Evolutionary conservation across 2,113 vertebrate species (phyloP).

Genomic region (Phyllopteryx taeniolatus): DNA sequence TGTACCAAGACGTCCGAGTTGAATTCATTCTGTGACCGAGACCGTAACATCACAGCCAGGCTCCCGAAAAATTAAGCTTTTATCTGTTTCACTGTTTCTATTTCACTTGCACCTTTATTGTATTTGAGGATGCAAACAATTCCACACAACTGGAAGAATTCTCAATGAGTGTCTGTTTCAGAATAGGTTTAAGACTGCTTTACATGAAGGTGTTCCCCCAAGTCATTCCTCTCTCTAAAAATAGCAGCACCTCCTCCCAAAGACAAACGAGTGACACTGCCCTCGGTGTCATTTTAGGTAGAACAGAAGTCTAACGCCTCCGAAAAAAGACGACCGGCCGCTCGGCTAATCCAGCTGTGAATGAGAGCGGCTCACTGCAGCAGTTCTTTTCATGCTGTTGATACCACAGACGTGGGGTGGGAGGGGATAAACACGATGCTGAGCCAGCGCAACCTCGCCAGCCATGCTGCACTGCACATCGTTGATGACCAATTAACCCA

Average conservation of each 20-base stretch:
- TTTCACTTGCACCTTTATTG: too few species aligned
- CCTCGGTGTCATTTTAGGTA: conserved; percentile 9
- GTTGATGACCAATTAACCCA: conserved; percentile 54
- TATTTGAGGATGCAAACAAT: too few species aligned
- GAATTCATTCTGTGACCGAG: too few species aligned
- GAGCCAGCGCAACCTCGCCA: conserved; percentile 57
- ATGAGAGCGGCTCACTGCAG: conserved; percentile 72
- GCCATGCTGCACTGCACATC: conserved; percentile 61
- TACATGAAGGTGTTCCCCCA: conserved; percentile 49
- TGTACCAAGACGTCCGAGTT: too few species aligned
- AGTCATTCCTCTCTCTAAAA: conserved; percentile 49
- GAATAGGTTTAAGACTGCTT: conserved; percentile 21
- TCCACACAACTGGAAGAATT: too few species aligned
- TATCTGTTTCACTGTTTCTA: too few species aligned
- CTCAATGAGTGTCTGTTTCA: too few species aligned
- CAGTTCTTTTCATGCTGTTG: conserved; percentile 71
- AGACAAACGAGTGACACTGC: conserved; percentile 4
- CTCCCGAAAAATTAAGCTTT: too few species aligned
- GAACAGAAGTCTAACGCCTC: conserved; percentile 16
- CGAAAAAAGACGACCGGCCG: conserved; percentile 44
- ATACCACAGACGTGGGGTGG: conserved; percentile 40
- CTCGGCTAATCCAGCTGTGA: conserved; percentile 73
- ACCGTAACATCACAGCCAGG: too few species aligned
- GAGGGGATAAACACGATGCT: conserved; percentile 61
- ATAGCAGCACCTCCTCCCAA: conserved; percentile 41